A percentile compares a stretch with the other conserved stretches of the same genome.
Evolutionary conservation across 2,888 invertebrate genomes (phyloP).

Genomic region (Steinernema scapterisci): DNA sequence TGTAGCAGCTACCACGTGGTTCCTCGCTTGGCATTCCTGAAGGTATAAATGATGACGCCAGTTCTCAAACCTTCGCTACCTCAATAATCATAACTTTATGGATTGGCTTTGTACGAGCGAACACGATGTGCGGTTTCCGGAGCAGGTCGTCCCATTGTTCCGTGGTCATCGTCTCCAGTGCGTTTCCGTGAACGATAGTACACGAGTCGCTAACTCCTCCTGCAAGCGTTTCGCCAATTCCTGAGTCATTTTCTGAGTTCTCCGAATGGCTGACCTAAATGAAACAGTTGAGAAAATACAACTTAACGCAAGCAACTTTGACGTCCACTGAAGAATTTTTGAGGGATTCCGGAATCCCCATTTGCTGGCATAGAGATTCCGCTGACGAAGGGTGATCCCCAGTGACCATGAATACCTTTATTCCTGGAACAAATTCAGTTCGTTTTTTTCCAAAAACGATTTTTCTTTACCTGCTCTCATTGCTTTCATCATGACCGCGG

Average conservation of each 20-base stretch:
- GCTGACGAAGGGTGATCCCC: slow-evolving; percentile 47
- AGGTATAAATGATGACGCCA: slow-evolving; percentile 9
- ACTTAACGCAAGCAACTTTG: slow-evolving; percentile 1
- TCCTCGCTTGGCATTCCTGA: slow-evolving; percentile 43
- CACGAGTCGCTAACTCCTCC: neutral
- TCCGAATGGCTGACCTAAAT: neutral
- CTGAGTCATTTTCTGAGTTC: neutral
- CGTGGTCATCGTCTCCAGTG: slow-evolving; percentile 39
- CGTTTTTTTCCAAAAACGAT: neutral
- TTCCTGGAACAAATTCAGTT: slow-evolving; percentile 13
- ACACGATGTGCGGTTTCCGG: slow-evolving; percentile 35
- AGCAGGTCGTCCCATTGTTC: slow-evolving; percentile 41
- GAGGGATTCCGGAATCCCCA: slow-evolving; percentile 34
- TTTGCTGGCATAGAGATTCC: slow-evolving; percentile 44
- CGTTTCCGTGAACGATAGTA: slow-evolving; percentile 44
- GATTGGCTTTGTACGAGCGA: slow-evolving; percentile 45
- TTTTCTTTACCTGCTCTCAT: slow-evolving; percentile 36
- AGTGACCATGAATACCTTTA: slow-evolving; percentile 43
- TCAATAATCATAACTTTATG: slow-evolving; percentile 41
- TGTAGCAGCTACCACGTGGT: slow-evolving; percentile 43
- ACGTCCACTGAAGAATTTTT: neutral
- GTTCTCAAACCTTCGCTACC: slow-evolving; percentile 3
- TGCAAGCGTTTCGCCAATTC: neutral
- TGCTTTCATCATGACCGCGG: slow-evolving; percentile 29
- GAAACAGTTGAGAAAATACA: neutral